Evolutionary conservation across 2,113 vertebrate species (phyloP), one percentile per base, ranked within the genome.

Genomic region (Candoia aspera): DNA sequence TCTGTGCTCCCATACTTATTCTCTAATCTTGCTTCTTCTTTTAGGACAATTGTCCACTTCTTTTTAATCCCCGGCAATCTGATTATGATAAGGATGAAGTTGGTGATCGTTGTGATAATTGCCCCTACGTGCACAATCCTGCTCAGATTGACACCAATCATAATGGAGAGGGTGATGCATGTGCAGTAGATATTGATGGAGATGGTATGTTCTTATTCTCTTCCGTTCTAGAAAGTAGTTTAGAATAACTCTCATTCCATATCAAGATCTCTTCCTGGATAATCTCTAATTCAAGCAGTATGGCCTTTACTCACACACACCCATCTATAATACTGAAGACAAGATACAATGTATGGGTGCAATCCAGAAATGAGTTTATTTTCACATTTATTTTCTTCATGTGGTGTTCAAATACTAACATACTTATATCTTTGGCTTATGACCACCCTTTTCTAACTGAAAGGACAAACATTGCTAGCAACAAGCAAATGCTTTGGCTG

Each of bases 41-140:
- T 58, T 91, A 99, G 99, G 99, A 99, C 97, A 99, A 99, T 95
- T 99, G 99, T 86, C 97, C 98, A 84, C 98, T 99, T 24, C 97
- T 99, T 84, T 99, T 98, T 97, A 99, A 99, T 95, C 99, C 99
- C 60, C 98, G 98, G 13, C 99, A 99, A 94, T 98, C 97, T 93
- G 99, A 99, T 96, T 99, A 99, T 19, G 99, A 99, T 96, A 99
- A 99, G 90, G 99, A 99, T 29, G 98, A 99, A 94, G 99, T 99
- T 9, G 99, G 99, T 5, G 99, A 99, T 95, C 98, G 99, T 55
- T 99, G 99, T 90, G 99, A 99, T 93, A 99, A 99, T 94, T 99
- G 99, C 33, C 99, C 99, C 0, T 99, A 99, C 0, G 98, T 99
- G 85, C 98, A 99, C 97, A 99, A 99, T 94, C 98, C 98, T 0